A percentile compares a stretch with the other conserved stretches of the same genome.
Conservation (phyloP, 2,113 vertebrate species). For the Perca flavescens region DNA sequence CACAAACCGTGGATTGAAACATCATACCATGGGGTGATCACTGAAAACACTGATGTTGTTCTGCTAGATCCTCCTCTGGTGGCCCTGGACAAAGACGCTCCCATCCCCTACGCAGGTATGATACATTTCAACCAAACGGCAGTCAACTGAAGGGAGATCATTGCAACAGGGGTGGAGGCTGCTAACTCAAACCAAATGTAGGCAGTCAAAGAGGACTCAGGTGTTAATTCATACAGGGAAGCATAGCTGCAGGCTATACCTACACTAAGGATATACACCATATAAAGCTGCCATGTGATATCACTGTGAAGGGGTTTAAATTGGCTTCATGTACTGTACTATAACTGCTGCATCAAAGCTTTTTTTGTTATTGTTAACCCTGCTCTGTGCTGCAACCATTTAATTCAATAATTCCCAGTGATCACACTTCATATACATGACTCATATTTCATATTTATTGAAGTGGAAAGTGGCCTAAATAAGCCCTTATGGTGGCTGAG, state of each 20-base stretch:
- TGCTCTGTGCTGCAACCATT: constrained; percentile 25
- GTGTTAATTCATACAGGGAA: constrained; percentile 41
- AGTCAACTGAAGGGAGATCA: neutral
- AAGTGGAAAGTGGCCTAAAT: constrained; percentile 59
- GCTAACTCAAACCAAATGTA: constrained; percentile 9
- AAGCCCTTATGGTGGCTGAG: constrained; percentile 33
- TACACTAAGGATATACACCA: constrained; percentile 39
- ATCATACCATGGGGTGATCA: constrained; percentile 95
- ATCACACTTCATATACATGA: constrained; percentile 28
- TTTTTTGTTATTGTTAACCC: constrained; percentile 15
- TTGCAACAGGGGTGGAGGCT: neutral
- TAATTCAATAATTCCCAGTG: constrained; percentile 60
- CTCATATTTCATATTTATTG: constrained; percentile 53
- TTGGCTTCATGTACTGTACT: constrained; percentile 42
- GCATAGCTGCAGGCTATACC: constrained; percentile 44
- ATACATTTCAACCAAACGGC: neutral
- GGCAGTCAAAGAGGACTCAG: constrained; percentile 28
- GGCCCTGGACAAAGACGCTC: constrained; percentile 97
- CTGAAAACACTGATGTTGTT: constrained; percentile 94
- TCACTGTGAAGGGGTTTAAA: constrained; percentile 37
- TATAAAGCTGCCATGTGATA: constrained; percentile 46
- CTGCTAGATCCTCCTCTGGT: constrained; percentile 96
- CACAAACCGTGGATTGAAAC: constrained; percentile 99
- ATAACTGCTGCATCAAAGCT: constrained; percentile 38
- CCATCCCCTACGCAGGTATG: constrained; percentile 95